Evolutionary conservation across 1,140 invertebrate species (phyloP), one percentile per base, ranked within the genome.

Genomic region (Cheumatopsyche charites): DNA sequence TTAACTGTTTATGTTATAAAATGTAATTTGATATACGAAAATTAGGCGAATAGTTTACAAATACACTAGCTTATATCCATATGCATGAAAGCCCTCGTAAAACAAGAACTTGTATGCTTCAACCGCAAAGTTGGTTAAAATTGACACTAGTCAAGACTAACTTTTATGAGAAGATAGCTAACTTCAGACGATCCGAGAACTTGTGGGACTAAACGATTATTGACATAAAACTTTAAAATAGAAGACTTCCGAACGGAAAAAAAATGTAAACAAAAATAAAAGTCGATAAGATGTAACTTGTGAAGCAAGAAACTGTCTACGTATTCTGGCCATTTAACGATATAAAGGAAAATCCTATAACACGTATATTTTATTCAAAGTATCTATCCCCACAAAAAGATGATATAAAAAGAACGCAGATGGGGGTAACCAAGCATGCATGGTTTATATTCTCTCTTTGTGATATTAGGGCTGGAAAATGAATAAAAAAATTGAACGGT

Each of bases 171-270:
- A n/a, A 58, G 55, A 11, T 58, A 23, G 21, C 55, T 58, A 58
- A 25, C 6, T 58, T 58, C 19, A n/a, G 23, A 23, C 55, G 23
- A 21, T 26, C 12, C 23, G 1, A 7, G 21, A 23, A 58, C 9
- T 25, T 13, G 21, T 12, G 55, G 21, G 23, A 58, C 55, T n/a
- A 25, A 58, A 58, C 55, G 55, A 58, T 58, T 58, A 58, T 58
- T 58, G 55, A 58, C 55, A 58, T 26, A 25, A 12, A 58, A 58
- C 17, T 58, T 58, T 58, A 25, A 25, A 26, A 58, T 23, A 58
- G 12, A 19, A 58, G 23, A 26, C 55, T 58, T 17, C 19, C 47
- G 15, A 5, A 15, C 1, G 23, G 13, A 23, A 58, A 58, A n/a
- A 58, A 58, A 6, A 58, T 12, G 21, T 5, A 55, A 55, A 55